A percentile compares a stretch with the other conserved stretches of the same genome.
These are phyloP conservation scores for Acanthiza pusilla DNA, from an alignment of 2,797 vertebrate species.

Conservation along the genomic window DNA sequence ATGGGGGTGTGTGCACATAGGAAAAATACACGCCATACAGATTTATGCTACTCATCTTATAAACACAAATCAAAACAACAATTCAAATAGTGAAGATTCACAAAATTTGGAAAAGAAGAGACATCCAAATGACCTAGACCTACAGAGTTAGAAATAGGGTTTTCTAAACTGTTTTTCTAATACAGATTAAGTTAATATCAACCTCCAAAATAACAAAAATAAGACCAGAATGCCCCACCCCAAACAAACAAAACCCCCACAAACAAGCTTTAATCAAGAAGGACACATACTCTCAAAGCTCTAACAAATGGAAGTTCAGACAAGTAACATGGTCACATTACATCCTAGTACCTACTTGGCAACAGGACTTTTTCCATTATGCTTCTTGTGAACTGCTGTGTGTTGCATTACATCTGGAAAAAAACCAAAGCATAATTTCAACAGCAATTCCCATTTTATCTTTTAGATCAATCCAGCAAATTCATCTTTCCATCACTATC, in stretches of 20 bases:
- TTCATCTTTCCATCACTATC: background rate
- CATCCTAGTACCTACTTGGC: conserved; percentile 71
- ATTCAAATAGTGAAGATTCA: background rate
- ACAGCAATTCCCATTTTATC: background rate
- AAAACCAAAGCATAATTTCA: background rate
- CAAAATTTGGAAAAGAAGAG: background rate
- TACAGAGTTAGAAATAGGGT: background rate
- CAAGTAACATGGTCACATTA: background rate
- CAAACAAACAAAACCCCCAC: background rate
- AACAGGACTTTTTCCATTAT: conserved; percentile 70
- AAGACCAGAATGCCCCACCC: background rate
- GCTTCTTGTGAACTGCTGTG: conserved; percentile 75
- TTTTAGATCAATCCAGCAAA: background rate
- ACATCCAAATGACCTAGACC: background rate
- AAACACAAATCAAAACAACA: background rate
- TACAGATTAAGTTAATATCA: background rate
- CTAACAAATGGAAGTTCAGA: background rate
- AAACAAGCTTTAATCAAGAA: background rate
- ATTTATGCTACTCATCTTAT: background rate
- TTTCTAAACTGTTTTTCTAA: background rate
- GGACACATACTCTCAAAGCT: background rate
- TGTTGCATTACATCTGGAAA: conserved; percentile 75
- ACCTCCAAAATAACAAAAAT: background rate
- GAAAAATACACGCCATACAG: background rate
- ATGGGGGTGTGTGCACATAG: rapidly evolving